Base-by-base conservation (phyloP, 2,113 vertebrate genomes). In the Poecile atricapillus region DNA sequence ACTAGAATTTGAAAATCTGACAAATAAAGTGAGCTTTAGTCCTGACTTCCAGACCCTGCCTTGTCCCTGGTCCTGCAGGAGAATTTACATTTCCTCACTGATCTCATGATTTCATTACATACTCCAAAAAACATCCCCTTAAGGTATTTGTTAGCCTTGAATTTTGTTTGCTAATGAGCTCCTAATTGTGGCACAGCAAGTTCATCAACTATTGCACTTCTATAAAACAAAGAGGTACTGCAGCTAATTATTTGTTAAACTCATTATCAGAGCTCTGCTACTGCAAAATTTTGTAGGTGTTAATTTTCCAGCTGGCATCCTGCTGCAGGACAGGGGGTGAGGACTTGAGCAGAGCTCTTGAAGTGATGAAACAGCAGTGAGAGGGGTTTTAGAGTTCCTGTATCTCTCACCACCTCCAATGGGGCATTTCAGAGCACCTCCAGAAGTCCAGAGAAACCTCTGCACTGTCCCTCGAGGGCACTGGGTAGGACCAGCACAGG, bases 141-240 rank as follows among this genome's bases (percentile, higher is more conserved):
- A 46, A 64, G 82, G 63, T 96, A 53, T 80, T 93, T 86, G 76
- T 70, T 86, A 86, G 80, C 56, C 79, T 83, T 67, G 47, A 74
- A 80, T 93, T 93, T 62, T 83, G 28, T 83, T 80, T 90, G 92
- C 47, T 95, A 93, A 96, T 81, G 76, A 94, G 95, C 88, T 95
- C 31, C 71, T 96, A 95, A 95, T 81, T 77, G 56, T 68, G 62
- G 55, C 52, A 78, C 5, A 83, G 52, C 88, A 80, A 93, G 93
- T 96, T 95, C 88, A 81, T 83, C 92, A 78, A 41, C 87, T 37
- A 33, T 22, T 50, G 27, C 44, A 58, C 90, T 91, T 77, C 6
- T 5, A 19, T 21, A 60, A 94, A 95, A 75, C 49, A 68, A 82
- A 81, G 37, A 44, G 28, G 50, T 52, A 24, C 71, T n/a, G 59